phyloP scores from a whole-genome alignment of 2,113 vertebrate genomes.

The Columbina picui region DNA sequence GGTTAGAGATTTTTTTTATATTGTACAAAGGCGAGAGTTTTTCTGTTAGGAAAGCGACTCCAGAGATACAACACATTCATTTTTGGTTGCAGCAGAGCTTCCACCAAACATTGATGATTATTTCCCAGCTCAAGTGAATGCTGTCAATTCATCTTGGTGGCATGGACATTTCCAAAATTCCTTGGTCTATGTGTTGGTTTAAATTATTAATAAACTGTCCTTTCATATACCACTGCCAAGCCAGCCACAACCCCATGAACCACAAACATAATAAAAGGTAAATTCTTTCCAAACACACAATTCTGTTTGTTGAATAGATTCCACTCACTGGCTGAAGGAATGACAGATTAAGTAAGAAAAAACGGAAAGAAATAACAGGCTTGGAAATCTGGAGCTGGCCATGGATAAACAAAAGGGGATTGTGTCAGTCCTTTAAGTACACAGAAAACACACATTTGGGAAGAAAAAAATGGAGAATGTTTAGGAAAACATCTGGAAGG shows the following conservation, averaged over 20 bases:
- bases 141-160: background rate
- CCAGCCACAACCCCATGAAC: background rate
- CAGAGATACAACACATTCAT: background rate
- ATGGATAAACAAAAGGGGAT: background rate
- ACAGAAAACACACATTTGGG: background rate
- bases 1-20: background rate
- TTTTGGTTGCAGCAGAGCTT: background rate
- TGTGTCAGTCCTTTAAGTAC: background rate
- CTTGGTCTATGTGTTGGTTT: background rate
- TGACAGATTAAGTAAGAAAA: background rate
- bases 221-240: background rate
- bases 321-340: background rate
- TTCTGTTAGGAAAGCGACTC: background rate
- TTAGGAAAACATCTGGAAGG: slow-evolving; percentile 9
- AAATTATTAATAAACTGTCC: background rate
- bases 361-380: background rate
- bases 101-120: background rate
- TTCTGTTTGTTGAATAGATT: background rate
- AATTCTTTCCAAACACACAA: slow-evolving; percentile 26
- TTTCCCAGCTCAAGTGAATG: background rate
- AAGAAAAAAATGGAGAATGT: background rate
- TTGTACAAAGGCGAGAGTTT: background rate
- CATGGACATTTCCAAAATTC: background rate
- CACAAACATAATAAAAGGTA: background rate
- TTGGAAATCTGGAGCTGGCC: background rate